Conservation (phyloP, 1,140 invertebrate species). For the Proales similis region DNA sequence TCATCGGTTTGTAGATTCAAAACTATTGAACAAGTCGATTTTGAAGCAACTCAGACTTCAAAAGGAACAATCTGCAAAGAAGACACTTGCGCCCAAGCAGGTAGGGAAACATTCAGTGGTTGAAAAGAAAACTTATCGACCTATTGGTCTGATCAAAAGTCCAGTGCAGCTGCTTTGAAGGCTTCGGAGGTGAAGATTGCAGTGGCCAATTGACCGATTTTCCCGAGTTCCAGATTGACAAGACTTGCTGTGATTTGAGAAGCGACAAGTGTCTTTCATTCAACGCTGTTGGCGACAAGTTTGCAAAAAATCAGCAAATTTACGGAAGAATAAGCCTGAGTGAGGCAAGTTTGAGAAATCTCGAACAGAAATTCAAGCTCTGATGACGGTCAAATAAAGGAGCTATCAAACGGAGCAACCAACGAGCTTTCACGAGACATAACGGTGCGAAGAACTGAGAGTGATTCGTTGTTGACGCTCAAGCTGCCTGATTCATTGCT, state of each 20-base stretch:
- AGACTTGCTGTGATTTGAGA: conserved; percentile 19
- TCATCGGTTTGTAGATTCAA: background rate
- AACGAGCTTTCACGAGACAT: no score
- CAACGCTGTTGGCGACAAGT: conserved; percentile 26
- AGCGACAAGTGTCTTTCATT: conserved; percentile 2
- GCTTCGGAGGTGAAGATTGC: conserved; percentile 17
- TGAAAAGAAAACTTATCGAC: background rate
- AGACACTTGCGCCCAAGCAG: background rate
- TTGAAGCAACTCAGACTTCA: background rate
- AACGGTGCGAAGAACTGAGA: no score
- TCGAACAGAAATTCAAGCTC: background rate
- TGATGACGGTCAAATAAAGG: background rate
- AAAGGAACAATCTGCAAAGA: background rate
- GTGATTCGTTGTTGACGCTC: no score
- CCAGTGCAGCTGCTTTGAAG: background rate
- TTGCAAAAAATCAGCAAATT: conserved; percentile 11
- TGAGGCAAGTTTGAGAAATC: background rate
- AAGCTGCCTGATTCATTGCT: no score
- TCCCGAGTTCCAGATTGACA: background rate
- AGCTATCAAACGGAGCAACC: background rate
- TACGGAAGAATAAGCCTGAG: conserved; percentile 1
- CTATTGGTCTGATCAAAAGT: no score
- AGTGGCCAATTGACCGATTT: conserved; percentile 15
- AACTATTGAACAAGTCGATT: background rate
- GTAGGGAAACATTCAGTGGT: background rate